Evolutionary conservation across 2,113 vertebrate genomes (phyloP), one percentile per base, ranked within the genome.

Genomic region (Ornithorhynchus anatinus): DNA sequence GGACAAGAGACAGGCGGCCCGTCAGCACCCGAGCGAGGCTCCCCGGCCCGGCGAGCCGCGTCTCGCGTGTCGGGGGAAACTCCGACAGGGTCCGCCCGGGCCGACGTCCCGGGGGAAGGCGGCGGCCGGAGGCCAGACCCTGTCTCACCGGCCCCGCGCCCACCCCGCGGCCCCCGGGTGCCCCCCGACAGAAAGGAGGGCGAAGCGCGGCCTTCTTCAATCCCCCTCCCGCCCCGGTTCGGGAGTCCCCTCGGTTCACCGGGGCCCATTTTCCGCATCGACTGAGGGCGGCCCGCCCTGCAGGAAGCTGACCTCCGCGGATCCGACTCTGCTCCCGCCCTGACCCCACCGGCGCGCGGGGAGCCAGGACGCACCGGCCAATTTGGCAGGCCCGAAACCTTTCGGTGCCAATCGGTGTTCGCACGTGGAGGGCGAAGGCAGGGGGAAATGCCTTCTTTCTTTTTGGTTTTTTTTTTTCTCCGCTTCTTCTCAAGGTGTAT

Each of bases 371-470:
- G 77, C 71, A 31, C 82, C 82, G 72, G 89, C 88, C 91, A 92
- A 90, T 87, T 90, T 93, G 92, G 92, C 91, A 93, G 91, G 90
- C 84, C 63, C 78, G 73, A 82, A 92, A 90, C 87, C 82, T 86
- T 86, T 83, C 80, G 84, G 91, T 91, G 89, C 89, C 91, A 91
- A 91, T 92, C 88, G 80, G 75, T 88, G 89, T 89, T 93, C 88
- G 81, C 77, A 84, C 80, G 82, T 85, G 85, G 81, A 89, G 87
- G 83, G 70, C 88, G 85, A 81, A 83, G 86, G 77, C 80, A 69
- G 78, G 81, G 75, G 84, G 86, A 59, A 85, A 86, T 77, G 79
- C 86, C 75, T 89, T 81, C 72, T 84, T 69, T 84, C 79, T 82
- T 75, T n/a, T n/a, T n/a, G n/a, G n/a, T n/a, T n/a, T n/a, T n/a